Percentiles rank a stretch among this genome's conserved stretches.
phyloP scores from a whole-genome alignment of 2,888 invertebrate species.

The Antheraea yamamai region DNA sequence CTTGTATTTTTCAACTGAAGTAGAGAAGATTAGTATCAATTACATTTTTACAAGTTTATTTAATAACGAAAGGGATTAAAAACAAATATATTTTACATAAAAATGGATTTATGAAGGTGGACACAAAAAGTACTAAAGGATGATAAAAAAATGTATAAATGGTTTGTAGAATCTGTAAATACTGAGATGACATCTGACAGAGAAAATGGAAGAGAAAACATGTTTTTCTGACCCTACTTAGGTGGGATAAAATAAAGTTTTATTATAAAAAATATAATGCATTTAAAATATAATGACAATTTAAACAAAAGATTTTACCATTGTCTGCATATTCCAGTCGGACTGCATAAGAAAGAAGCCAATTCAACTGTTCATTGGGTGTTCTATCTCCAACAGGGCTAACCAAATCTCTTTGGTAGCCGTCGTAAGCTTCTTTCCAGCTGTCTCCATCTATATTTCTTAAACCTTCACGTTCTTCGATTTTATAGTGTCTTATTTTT shows the following conservation, averaged over 20 bases:
- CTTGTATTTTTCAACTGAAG: slow-evolving; percentile 87
- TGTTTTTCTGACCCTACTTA: too few species aligned
- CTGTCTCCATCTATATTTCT: slow-evolving; percentile 84
- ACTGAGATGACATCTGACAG: too few species aligned
- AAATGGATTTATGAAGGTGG: too few species aligned
- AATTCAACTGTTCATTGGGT: slow-evolving; percentile 88
- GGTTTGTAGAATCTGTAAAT: too few species aligned
- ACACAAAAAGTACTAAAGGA: too few species aligned
- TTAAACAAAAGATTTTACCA: slow-evolving; percentile 64
- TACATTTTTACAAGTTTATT: not conserved
- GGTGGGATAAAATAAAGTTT: too few species aligned
- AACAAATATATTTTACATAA: too few species aligned
- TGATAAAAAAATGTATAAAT: too few species aligned
- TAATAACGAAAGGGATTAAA: not conserved
- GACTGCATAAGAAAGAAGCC: slow-evolving; percentile 92
- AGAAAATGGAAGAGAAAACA: too few species aligned
- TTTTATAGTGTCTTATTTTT: slow-evolving; percentile 93
- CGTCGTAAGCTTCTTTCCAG: slow-evolving; percentile 88
- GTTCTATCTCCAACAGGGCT: slow-evolving; percentile 85
- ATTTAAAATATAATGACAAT: not conserved
- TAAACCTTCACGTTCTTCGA: slow-evolving; percentile 89
- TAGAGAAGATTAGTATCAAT: slow-evolving; percentile 25
- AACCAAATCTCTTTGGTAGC: slow-evolving; percentile 88
- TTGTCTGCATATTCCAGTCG: slow-evolving; percentile 92
- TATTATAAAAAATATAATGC: too few species aligned